Percentiles rank a stretch among this genome's conserved stretches.
Evolutionary conservation across 2,113 vertebrate genomes (phyloP).

Genomic region (Corapipo altera): DNA sequence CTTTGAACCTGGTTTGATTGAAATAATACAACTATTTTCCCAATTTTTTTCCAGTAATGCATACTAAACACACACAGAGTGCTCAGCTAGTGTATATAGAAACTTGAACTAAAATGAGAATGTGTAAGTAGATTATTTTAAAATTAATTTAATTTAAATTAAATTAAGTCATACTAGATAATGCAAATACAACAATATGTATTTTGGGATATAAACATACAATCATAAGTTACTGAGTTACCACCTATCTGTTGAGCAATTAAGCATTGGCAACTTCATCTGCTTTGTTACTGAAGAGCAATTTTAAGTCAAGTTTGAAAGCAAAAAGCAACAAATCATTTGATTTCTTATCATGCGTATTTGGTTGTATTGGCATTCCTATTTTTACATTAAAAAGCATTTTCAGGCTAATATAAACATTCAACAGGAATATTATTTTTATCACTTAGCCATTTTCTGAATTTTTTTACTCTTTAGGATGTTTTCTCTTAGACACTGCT

Average conservation of each 20-base stretch:
- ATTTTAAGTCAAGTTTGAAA: not conserved
- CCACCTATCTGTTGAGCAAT: not conserved
- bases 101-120: not conserved
- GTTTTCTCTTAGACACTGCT: not conserved
- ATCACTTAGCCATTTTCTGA: not conserved
- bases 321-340: not conserved
- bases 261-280: not conserved
- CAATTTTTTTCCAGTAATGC: not conserved
- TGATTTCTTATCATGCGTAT: not conserved
- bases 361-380: not conserved
- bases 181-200: not conserved
- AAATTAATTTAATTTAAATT: not conserved
- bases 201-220: not conserved
- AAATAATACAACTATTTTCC: not conserved
- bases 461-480: not conserved
- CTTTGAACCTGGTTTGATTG: not conserved
- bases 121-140: not conserved
- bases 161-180: not conserved
- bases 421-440: slow-evolving; percentile 33
- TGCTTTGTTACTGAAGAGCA: not conserved
- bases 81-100: not conserved
- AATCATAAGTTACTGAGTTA: not conserved
- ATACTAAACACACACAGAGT: not conserved
- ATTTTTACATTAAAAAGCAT: slow-evolving; percentile 48
- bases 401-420: slow-evolving; percentile 63